Evolutionary conservation across 2,113 vertebrate species (phyloP).

Genomic region (Phalacrocorax pelagicus): DNA sequence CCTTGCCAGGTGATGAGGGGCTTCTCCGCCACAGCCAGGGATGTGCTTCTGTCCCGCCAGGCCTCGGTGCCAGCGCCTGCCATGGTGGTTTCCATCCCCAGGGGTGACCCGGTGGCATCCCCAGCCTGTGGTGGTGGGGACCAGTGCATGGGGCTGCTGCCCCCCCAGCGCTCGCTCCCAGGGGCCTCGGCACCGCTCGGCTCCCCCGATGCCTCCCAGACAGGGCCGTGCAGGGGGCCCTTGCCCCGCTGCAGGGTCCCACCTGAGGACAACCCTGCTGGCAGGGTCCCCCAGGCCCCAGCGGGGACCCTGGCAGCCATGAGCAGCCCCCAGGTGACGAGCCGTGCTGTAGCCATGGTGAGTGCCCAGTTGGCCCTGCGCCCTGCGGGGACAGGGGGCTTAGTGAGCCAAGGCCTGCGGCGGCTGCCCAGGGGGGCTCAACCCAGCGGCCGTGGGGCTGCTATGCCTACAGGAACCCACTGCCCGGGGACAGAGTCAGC

Average conservation of each 20-base stretch:
- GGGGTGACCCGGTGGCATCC: background rate
- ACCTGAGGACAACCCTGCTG: background rate
- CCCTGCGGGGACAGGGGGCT: background rate
- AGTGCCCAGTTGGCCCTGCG: background rate
- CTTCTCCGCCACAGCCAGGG: background rate
- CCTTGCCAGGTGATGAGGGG: rapidly evolving
- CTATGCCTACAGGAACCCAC: no score
- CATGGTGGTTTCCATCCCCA: background rate
- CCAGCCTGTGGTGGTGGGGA: background rate
- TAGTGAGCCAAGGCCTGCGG: background rate
- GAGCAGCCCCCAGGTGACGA: constrained; percentile 29
- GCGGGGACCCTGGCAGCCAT: background rate
- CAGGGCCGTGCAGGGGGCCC: background rate
- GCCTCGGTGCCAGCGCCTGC: background rate
- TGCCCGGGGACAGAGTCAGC: no score
- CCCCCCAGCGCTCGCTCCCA: background rate
- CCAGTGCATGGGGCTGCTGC: background rate
- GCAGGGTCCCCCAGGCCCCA: background rate
- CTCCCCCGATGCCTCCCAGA: constrained; percentile 23
- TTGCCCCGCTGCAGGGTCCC: background rate
- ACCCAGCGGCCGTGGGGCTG: no score
- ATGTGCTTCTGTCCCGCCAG: background rate
- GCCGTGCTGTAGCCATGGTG: constrained; percentile 12
- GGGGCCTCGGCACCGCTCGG: background rate
- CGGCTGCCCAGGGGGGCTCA: background rate